Conservation (phyloP, 2,888 invertebrate genomes). For the Polia nebulosa region DNA sequence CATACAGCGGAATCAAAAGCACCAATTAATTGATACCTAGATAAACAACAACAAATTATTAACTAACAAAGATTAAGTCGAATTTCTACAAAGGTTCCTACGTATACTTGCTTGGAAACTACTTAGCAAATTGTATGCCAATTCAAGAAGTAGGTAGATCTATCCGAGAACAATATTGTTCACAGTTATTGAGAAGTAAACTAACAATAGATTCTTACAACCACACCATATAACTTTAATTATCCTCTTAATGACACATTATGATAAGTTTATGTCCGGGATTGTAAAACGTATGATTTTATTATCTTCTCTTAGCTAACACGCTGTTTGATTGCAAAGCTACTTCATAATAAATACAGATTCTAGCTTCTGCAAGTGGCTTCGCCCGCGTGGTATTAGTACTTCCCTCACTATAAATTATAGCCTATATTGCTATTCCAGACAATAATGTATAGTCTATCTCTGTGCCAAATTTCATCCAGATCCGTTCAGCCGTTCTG, state of each 20-base stretch:
- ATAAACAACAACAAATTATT: too few relatives aligned
- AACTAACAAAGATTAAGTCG: neutral
- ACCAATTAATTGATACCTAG: too few relatives aligned
- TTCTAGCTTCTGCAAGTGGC: too few relatives aligned
- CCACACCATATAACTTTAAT: slow-evolving; percentile 1
- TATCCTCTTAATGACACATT: slow-evolving; percentile 16
- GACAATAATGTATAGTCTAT: too few relatives aligned
- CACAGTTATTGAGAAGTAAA: slow-evolving; percentile 8
- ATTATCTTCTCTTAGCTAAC: slow-evolving; percentile 6
- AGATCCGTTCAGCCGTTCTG: too few relatives aligned
- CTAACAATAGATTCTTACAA: slow-evolving; percentile 5
- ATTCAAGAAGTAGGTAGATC: slow-evolving; percentile 4
- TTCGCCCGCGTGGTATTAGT: too few relatives aligned
- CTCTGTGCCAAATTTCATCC: too few relatives aligned
- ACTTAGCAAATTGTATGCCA: neutral
- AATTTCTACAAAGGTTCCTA: neutral
- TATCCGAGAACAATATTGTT: slow-evolving; percentile 7
- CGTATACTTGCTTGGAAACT: neutral
- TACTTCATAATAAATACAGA: neutral
- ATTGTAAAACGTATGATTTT: slow-evolving; percentile 22
- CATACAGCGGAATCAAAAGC: too few relatives aligned
- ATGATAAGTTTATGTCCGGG: slow-evolving; percentile 8
- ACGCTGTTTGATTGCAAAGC: slow-evolving; percentile 9
- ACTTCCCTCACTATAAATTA: too few relatives aligned
- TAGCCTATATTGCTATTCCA: too few relatives aligned